A percentile compares a stretch with the other conserved stretches of the same genome.
These are phyloP conservation scores for Standfussiana lucernea DNA, from an alignment of 2,888 invertebrate genomes.

Conservation along the genomic window DNA sequence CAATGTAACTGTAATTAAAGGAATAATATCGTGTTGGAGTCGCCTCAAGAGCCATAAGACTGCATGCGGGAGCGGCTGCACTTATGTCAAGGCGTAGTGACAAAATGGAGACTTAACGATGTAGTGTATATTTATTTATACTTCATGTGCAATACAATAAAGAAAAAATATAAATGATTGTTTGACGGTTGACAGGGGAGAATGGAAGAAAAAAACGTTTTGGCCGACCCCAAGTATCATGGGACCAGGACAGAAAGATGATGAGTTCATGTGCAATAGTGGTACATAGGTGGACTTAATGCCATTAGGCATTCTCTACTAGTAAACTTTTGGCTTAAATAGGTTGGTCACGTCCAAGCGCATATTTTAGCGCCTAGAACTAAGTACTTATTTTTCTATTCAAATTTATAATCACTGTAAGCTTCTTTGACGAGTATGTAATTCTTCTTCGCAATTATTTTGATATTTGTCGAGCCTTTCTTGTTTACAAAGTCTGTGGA, in stretches of 20 bases:
- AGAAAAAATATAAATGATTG: too few relatives aligned
- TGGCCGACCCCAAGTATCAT: too few relatives aligned
- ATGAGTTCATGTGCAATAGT: not conserved
- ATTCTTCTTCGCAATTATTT: not conserved
- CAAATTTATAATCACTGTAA: not conserved
- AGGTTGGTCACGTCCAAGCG: not conserved
- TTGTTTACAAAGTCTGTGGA: not conserved
- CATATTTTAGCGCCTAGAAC: not conserved
- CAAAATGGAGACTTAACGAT: conserved; percentile 18
- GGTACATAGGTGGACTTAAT: not conserved
- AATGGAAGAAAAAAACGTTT: too few relatives aligned
- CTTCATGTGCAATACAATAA: not conserved
- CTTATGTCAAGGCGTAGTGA: conserved; percentile 59
- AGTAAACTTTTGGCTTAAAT: not conserved
- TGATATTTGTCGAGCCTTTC: not conserved
- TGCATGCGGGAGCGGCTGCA: conserved; percentile 71
- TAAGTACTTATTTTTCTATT: not conserved
- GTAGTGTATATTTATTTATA: too few relatives aligned
- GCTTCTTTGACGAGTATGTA: not conserved
- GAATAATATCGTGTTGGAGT: conserved; percentile 74
- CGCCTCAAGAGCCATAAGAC: conserved; percentile 71
- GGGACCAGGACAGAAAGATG: too few relatives aligned
- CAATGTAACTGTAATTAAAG: conserved; percentile 79
- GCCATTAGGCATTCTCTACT: not conserved
- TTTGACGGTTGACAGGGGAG: too few relatives aligned